Percentiles rank a stretch among this genome's conserved stretches.
phyloP scores from a whole-genome alignment of 2,888 invertebrate genomes.

The Chrysolina oricalcia region DNA sequence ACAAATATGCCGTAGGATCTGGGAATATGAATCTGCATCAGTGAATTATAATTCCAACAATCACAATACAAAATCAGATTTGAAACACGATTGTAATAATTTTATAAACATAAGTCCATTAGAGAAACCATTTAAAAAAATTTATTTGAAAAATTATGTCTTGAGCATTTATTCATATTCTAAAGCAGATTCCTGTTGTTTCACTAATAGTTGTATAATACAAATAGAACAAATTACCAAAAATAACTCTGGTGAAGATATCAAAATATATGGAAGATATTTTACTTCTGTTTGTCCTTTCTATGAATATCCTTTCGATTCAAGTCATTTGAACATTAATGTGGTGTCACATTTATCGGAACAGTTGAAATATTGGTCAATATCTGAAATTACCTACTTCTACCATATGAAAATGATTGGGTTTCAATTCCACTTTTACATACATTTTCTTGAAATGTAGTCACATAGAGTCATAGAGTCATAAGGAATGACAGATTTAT shows the following conservation, averaged over 20 bases:
- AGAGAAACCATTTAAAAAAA: background rate
- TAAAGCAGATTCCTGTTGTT: background rate
- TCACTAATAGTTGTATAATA: background rate
- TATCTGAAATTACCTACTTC: background rate
- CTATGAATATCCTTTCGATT: background rate
- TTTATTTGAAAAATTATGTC: background rate
- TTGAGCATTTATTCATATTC: background rate
- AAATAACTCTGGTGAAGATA: background rate
- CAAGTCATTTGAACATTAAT: background rate
- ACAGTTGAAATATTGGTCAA: background rate
- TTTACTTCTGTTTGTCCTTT: background rate
- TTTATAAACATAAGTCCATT: background rate
- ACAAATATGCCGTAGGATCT: background rate
- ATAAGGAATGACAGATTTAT: background rate
- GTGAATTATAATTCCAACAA: background rate
- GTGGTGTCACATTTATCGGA: background rate
- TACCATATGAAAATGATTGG: background rate
- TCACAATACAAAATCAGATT: background rate
- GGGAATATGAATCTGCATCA: background rate
- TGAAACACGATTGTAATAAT: background rate
- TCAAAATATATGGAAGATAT: background rate
- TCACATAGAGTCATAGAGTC: too few species aligned
- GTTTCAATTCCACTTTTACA: background rate
- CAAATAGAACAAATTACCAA: background rate
- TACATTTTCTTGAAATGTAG: slow-evolving; percentile 32